Conservation (phyloP, 2,113 vertebrate species). For the Channa argus region DNA sequence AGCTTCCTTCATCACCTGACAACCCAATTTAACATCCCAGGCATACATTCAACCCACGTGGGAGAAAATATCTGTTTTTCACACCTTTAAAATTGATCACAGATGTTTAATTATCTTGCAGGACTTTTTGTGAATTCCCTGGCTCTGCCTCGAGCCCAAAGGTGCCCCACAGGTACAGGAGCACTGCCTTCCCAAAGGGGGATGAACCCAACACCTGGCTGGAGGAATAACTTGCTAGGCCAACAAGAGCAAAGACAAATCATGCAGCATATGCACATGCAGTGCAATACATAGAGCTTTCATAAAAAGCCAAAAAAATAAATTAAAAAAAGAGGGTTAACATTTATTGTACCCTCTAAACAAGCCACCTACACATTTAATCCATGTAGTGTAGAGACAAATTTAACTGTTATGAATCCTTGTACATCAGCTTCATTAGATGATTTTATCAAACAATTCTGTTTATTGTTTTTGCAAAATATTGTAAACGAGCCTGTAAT, state of each 20-base stretch:
- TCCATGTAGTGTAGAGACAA: background rate
- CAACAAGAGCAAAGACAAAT: conserved; percentile 37
- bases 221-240: conserved; percentile 55
- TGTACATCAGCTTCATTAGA: conserved; percentile 44
- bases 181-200: conserved; percentile 21
- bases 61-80: conserved; percentile 23
- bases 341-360: too few species aligned
- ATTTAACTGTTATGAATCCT: background rate
- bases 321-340: too few species aligned
- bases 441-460: conserved; percentile 47
- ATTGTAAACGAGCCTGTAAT: conserved; percentile 74
- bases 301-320: background rate
- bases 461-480: conserved; percentile 67
- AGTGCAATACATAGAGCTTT: background rate
- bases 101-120: conserved; percentile 55
- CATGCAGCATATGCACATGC: background rate
- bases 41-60: background rate
- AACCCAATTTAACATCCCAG: conserved; percentile 16
- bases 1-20: conserved; percentile 20
- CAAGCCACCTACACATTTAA: background rate
- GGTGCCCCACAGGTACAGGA: conserved; percentile 10
- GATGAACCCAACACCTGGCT: conserved; percentile 34
- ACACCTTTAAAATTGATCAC: conserved; percentile 27
- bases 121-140: conserved; percentile 66
- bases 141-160: conserved; percentile 68